phyloP scores from a whole-genome alignment of 2,113 vertebrate genomes.

The Poeciliopsis occidentalis region DNA sequence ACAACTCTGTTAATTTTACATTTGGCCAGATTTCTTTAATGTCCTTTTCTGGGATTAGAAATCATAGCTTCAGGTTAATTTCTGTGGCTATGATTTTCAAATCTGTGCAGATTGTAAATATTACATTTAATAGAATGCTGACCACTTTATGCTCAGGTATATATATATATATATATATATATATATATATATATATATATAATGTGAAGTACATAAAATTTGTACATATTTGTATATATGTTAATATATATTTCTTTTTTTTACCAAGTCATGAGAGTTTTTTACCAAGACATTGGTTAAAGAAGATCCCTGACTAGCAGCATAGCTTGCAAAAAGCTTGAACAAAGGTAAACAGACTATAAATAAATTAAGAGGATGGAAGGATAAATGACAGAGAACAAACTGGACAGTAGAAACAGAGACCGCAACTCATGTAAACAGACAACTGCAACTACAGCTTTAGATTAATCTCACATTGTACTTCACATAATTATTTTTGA shows the following conservation, averaged over 20 bases:
- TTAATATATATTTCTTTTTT: too few relatives aligned
- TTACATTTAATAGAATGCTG: too few relatives aligned
- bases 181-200: too few relatives aligned
- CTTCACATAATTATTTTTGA: too few relatives aligned
- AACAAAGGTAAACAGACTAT: background rate
- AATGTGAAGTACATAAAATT: too few relatives aligned
- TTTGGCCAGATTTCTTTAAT: conserved; percentile 9
- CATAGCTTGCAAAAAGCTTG: background rate
- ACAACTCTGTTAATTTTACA: conserved; percentile 14
- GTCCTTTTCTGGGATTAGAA: background rate
- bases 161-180: too few relatives aligned
- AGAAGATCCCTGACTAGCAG: background rate
- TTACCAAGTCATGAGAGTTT: background rate
- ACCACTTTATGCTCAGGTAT: too few relatives aligned
- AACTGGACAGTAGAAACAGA: background rate
- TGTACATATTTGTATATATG: too few relatives aligned
- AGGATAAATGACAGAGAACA: background rate
- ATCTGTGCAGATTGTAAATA: too few relatives aligned
- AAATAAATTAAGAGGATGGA: background rate
- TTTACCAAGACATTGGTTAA: background rate
- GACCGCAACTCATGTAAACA: background rate
- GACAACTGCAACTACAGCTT: background rate
- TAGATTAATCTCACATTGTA: too few relatives aligned
- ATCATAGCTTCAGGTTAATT: background rate
- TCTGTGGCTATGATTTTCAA: background rate